These are phyloP conservation scores for Ophion costatus DNA, from an alignment of 2,888 invertebrate species.

Conservation along the genomic window DNA sequence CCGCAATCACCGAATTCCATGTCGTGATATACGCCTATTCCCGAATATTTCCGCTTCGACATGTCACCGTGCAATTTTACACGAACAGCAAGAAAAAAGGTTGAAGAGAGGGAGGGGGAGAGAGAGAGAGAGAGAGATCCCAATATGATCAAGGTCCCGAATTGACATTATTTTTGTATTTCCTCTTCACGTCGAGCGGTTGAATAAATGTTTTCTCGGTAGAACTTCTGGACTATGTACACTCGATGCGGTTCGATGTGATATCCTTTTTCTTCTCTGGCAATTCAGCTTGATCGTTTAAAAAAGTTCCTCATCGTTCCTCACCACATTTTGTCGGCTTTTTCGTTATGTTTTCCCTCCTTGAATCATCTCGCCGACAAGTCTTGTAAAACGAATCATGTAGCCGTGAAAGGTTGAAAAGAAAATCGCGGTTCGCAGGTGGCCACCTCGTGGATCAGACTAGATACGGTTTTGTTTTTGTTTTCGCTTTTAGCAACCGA, in stretches of 20 bases:
- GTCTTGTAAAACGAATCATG: not conserved
- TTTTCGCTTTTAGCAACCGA: slow-evolving; percentile 27
- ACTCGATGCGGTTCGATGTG: slow-evolving; percentile 44
- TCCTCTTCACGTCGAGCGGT: slow-evolving; percentile 45
- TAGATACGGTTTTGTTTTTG: slow-evolving; percentile 17
- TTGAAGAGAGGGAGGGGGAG: not conserved
- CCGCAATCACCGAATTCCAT: slow-evolving; percentile 49
- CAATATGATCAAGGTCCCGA: slow-evolving; percentile 25
- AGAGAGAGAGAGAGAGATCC: not conserved
- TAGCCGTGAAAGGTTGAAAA: not conserved
- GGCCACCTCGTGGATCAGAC: slow-evolving; percentile 41
- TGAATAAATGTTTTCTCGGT: slow-evolving; percentile 37
- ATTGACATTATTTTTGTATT: slow-evolving; percentile 58
- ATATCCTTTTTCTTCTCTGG: slow-evolving; percentile 1
- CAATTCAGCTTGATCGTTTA: slow-evolving; percentile 33
- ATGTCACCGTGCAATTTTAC: slow-evolving; percentile 56
- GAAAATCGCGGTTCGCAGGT: slow-evolving; percentile 17
- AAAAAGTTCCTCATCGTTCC: slow-evolving; percentile 25
- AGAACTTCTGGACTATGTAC: slow-evolving; percentile 11
- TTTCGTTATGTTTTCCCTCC: slow-evolving; percentile 49
- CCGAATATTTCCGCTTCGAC: slow-evolving; percentile 58
- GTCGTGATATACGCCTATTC: slow-evolving; percentile 3
- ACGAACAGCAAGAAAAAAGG: slow-evolving; percentile 36
- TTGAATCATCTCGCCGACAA: slow-evolving; percentile 11
- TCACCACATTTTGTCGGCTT: slow-evolving; percentile 67